A percentile compares a stretch with the other conserved stretches of the same genome.
Evolutionary conservation across 2,113 vertebrate genomes (phyloP).

Genomic region (Bombycilla garrulus): DNA sequence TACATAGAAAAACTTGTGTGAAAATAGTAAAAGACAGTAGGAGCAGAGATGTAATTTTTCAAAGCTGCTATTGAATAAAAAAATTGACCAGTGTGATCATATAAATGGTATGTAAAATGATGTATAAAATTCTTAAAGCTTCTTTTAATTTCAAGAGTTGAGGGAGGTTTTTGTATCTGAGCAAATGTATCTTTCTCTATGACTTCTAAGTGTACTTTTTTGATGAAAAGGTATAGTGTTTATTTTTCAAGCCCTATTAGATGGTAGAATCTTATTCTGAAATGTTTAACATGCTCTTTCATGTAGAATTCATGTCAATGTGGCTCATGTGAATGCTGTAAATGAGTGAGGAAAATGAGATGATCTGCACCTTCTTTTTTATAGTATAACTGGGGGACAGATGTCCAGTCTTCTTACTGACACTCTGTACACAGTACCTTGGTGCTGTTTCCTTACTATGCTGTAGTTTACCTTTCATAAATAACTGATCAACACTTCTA

Average conservation of each 20-base stretch:
- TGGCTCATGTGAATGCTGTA: neutral
- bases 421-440: neutral
- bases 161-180: neutral
- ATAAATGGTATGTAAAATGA: neutral
- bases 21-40: neutral
- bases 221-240: neutral
- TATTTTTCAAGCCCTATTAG: neutral
- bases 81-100: neutral
- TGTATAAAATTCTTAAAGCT: neutral
- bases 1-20: neutral
- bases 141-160: neutral
- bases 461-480: constrained; percentile 37
- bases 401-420: neutral
- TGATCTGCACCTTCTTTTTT: neutral
- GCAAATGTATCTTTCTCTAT: neutral
- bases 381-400: neutral
- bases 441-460: neutral
- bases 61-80: neutral
- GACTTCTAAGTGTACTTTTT: neutral
- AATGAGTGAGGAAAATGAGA: neutral
- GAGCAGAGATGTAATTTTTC: neutral
- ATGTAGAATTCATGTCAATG: neutral
- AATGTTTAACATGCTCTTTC: constrained; percentile 26
- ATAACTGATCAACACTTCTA: constrained; percentile 47
- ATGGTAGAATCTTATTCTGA: neutral